Conservation (phyloP, 1,140 invertebrate species). For the Trichoplusia ni region DNA sequence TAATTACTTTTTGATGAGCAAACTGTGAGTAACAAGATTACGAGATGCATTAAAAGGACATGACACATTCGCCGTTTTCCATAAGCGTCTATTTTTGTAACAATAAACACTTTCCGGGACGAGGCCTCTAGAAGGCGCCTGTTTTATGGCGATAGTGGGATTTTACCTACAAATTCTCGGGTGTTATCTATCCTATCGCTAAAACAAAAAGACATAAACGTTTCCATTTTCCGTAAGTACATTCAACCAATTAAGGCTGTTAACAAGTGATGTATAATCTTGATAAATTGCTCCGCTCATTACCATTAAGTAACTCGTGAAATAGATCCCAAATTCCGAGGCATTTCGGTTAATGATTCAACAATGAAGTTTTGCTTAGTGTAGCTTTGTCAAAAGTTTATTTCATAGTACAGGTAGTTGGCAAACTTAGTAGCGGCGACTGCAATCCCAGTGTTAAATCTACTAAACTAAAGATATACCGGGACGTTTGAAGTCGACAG, state of each 20-base stretch:
- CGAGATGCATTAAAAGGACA: conserved; percentile 42
- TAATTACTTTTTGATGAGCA: conserved; percentile 54
- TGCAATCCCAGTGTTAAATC: conserved; percentile 1
- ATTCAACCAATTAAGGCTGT: conserved; percentile 13
- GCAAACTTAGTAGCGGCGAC: background rate
- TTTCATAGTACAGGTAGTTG: background rate
- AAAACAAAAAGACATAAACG: conserved; percentile 5
- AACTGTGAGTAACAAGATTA: conserved; percentile 45
- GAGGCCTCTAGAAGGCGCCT: no score
- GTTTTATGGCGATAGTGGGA: no score
- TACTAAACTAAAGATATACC: conserved; percentile 16
- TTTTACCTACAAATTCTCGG: no score
- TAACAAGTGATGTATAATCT: conserved; percentile 16
- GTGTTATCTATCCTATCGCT: no score
- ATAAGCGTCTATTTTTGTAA: conserved; percentile 27
- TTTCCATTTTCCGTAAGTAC: conserved; percentile 22
- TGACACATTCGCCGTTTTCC: conserved; percentile 30
- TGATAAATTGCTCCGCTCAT: conserved; percentile 21
- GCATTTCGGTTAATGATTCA: conserved; percentile 1
- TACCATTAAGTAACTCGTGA: background rate
- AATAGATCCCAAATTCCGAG: background rate
- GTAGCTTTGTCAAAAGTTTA: background rate
- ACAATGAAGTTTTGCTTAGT: background rate
- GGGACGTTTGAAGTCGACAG: conserved; percentile 2
- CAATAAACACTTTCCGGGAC: background rate